Base-by-base conservation (phyloP, 2,888 invertebrate genomes). In the Chloroclystis v-ata region DNA sequence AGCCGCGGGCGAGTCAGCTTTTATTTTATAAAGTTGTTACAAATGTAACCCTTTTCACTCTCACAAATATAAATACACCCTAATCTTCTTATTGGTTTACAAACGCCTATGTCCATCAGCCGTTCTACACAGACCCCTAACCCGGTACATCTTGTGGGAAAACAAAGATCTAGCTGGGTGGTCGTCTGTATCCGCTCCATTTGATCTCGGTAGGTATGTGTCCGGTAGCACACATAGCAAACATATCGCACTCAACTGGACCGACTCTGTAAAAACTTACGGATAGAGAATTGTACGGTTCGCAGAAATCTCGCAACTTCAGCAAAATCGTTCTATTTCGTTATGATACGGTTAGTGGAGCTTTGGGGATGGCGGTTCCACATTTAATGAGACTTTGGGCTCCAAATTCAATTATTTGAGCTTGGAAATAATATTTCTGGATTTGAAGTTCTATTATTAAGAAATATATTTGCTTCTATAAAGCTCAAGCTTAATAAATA, bases 221-320 rank as follows among this genome's bases (percentile, higher is more conserved):
- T 86, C 86, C 86, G 86, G 79, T 76, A 79, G 74, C 86, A 82
- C 68, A 85, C 81, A 86, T 86, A 83, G 78, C 82, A 61, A 56
- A 75, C 86, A 85, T 86, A 87, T 84, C 74, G 85, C 87, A 86
- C 86, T 65, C 76, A 82, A 83, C 75, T 82, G 71, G 84, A 82
- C 74, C 83, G 76, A 59, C 65, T 65, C 65, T 62, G 78, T 69
- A 86, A 85, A 85, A 85, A 84, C 79, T 75, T 66, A 79, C 80
- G 82, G 68, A 72, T 69, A 59, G 63, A 65, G 60, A 47, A 59
- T 50, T 55, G 67, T 66, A 63, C 63, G 49, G 54, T 56, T 56
- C 48, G 56, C 58, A 59, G 58, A 59, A 54, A 16, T 52, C 43
- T 41, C 26, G 24, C 25, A 44, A 24, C 38, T 38, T 32, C 11